Evolutionary conservation across 1,140 invertebrate genomes (phyloP).

Genomic region (Schlechtendalia chinensis): DNA sequence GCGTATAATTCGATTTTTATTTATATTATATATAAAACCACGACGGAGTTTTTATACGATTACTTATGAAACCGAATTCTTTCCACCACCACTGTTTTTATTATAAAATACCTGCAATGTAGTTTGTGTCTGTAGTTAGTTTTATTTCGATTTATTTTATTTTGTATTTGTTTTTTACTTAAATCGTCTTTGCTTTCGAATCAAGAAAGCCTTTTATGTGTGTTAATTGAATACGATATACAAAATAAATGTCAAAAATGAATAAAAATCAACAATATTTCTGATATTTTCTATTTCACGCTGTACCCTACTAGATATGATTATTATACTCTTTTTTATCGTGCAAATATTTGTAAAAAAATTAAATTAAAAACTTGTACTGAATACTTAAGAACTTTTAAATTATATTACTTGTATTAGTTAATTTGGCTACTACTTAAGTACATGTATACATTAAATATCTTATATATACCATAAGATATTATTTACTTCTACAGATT

Average conservation of each 20-base stretch:
- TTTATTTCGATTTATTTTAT: constrained; percentile 18
- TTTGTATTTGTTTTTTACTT: neutral
- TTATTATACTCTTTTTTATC: too few relatives aligned
- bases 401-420: too few relatives aligned
- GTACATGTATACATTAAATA: too few relatives aligned
- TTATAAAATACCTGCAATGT: too few relatives aligned
- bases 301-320: too few relatives aligned
- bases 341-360: too few relatives aligned
- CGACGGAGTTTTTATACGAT: constrained; percentile 37
- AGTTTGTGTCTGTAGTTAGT: neutral
- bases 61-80: constrained; percentile 37
- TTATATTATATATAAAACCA: constrained; percentile 44
- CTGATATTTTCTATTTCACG: neutral
- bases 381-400: too few relatives aligned
- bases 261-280: too few relatives aligned
- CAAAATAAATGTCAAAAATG: constrained; percentile 5
- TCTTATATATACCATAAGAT: too few relatives aligned
- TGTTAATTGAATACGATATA: constrained; percentile 28
- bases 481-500: too few relatives aligned
- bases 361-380: too few relatives aligned
- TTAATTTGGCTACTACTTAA: too few relatives aligned
- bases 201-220: constrained; percentile 8
- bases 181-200: neutral
- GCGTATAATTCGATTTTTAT: constrained; percentile 49
- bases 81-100: neutral